Base-by-base conservation (phyloP, 1,140 invertebrate genomes). In the Drosophila varians region DNA sequence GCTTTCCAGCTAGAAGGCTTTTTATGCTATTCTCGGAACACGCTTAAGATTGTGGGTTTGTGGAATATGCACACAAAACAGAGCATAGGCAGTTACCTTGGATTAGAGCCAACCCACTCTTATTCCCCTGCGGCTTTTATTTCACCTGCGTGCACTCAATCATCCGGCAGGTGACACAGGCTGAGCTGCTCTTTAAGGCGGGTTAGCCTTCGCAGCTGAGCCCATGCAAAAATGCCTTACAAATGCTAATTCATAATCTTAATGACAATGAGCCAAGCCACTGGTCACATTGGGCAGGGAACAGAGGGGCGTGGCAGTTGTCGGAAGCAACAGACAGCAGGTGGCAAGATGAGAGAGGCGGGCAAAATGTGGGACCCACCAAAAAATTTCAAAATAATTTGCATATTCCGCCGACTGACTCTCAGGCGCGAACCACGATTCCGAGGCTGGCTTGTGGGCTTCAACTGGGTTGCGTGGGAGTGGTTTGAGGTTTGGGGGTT, bases 221-320 rank as follows among this genome's bases (percentile, higher is more conserved):
- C 48, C 40, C 11, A n/a, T 70, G 57, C 73, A 53, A 52, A 69
- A 76, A 77, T 71, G 74, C 74, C 56, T 77, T 72, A 77, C 68
- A 77, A 77, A 77, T 77, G 74, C 68, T 77, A 77, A 77, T 77
- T 77, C 74, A 72, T 77, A 77, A 77, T 77, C 68, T 66, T 77
- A 77, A 77, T 77, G 74, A 77, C 74, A 77, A 73, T 77, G 57
- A 55, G 54, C 18, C 47, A 38, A 38, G 36, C n/a, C 36, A 38
- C 4, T 38, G 36, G 36, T 14, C 36, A 16, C 38, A 18, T 7
- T 8, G 36, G 12, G 36, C 36, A 4, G 14, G 12, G 36, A n/a
- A 8, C n/a, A 38, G n/a, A 38, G 12, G 36, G 36, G 14, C 14
- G 12, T 16, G n/a, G 36, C 36, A 38, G 52, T 16, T 11, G 40